Conservation (phyloP, 2,797 vertebrate species). For the Gymnodraco acuticeps region DNA sequence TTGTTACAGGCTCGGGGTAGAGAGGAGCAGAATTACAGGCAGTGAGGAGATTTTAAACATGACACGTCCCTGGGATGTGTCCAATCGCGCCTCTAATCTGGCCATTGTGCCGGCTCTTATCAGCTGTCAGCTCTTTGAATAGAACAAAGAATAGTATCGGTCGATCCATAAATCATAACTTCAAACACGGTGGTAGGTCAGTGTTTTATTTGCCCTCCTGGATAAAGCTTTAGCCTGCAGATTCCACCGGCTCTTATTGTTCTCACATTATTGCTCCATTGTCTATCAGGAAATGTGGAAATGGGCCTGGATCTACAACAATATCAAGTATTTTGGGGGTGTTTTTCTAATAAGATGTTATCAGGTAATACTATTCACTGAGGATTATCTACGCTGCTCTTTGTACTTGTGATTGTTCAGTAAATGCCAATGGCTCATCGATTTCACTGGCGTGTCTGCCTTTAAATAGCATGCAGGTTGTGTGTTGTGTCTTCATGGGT, state of each 20-base stretch:
- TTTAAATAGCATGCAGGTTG: background rate
- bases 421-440: conserved; percentile 13
- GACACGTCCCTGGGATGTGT: conserved; percentile 69
- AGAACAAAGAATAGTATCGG: conserved; percentile 81
- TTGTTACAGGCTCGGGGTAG: conserved; percentile 78
- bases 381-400: conserved; percentile 20
- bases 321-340: background rate
- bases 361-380: conserved; percentile 23
- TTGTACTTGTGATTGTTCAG: conserved; percentile 22
- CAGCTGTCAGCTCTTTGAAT: conserved; percentile 69
- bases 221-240: conserved; percentile 55
- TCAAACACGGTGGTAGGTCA: conserved; percentile 73
- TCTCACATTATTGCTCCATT: conserved; percentile 21
- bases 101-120: conserved; percentile 83
- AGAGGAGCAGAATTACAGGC: conserved; percentile 81
- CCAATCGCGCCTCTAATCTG: conserved; percentile 84
- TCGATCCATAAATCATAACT: conserved; percentile 86
- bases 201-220: conserved; percentile 57
- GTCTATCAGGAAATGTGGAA: conserved; percentile 34
- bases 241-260: conserved; percentile 6
- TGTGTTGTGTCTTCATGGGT: background rate
- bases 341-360: conserved; percentile 28
- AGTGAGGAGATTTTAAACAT: conserved; percentile 81
- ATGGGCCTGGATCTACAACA: background rate
- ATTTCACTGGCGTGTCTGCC: conserved; percentile 1